These are phyloP conservation scores for Nibea albiflora DNA, from an alignment of 2,113 vertebrate genomes.

Conservation along the genomic window DNA sequence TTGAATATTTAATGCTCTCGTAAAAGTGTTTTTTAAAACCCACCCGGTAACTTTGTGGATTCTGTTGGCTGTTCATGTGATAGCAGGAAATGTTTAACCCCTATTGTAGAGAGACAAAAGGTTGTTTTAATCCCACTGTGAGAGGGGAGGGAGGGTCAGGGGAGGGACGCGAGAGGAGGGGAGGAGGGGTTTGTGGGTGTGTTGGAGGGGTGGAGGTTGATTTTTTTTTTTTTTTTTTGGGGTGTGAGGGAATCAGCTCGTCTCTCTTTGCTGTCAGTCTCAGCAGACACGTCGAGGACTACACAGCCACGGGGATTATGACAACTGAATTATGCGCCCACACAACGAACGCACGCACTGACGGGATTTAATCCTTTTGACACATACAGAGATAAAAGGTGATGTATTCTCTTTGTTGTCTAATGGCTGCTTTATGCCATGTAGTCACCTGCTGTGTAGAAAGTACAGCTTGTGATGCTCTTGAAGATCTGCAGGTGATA, in stretches of 20 bases:
- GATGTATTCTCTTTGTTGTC: conserved; percentile 39
- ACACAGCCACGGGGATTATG: conserved; percentile 70
- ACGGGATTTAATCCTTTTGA: conserved; percentile 35
- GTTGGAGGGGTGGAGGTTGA: conserved; percentile 27
- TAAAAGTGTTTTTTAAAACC: conserved; percentile 9
- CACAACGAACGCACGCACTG: conserved; percentile 16
- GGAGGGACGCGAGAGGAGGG: conserved; percentile 57
- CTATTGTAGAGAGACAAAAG: conserved; percentile 92
- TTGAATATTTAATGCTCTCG: conserved; percentile 40
- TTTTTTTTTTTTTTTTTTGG: conserved; percentile 9
- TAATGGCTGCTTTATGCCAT: background rate
- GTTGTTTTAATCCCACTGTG: conserved; percentile 89
- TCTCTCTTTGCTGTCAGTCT: conserved; percentile 70
- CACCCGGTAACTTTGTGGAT: conserved; percentile 63
- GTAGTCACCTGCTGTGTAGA: conserved; percentile 7
- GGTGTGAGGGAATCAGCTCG: conserved; percentile 49
- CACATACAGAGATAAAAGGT: conserved; percentile 57
- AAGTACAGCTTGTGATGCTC: background rate
- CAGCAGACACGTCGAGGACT: conserved; percentile 56
- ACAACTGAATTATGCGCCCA: conserved; percentile 24
- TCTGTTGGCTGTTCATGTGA: conserved; percentile 82
- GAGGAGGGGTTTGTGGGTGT: conserved; percentile 73
- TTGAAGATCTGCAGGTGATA: conserved; percentile 5
- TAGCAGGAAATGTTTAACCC: conserved; percentile 91
- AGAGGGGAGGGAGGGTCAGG: conserved; percentile 71